Base-by-base conservation (phyloP, 2,888 invertebrate species). In the Bruchidius siliquastri region DNA sequence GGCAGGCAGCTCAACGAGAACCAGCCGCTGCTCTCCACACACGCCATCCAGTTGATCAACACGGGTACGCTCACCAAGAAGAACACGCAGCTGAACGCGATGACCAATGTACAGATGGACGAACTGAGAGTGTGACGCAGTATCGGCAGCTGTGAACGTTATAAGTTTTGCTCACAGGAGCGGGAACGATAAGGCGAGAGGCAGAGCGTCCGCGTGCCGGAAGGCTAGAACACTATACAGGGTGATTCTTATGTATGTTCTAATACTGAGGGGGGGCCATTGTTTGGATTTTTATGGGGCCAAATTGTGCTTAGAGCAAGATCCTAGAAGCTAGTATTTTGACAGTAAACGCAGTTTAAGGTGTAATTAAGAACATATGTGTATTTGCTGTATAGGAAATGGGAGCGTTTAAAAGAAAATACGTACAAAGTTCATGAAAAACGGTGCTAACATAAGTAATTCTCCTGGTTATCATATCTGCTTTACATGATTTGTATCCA, bases 51-150 rank as follows among this genome's bases (percentile, higher is more conserved):
- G 82, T 89, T 94, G 88, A 91, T 93, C 76, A 93, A 93, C 79
- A 93, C 93, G 70, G 92, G 90, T 73, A 93, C 94, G 0, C 83
- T 94, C 75, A 94, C 94, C 71, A 94, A 94, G 87, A 93, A 93
- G 86, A 92, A 92, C 82, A 90, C 90, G 21, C 91, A 91, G 80
- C 79, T 90, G 86, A 91, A 91, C 87, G 89, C 90, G 22, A 90
- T 91, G 82, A 79, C 78, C 71, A 87, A 84, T 86, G 87, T 85
- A 83, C 88, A 91, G 79, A 94, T 94, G 93, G 94, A 95, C 88
- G 94, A 94, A 87, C 83, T 94, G 87, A 88, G 94, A 75, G 94
- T 95, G 93, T 95, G 94, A 94, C 94, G 78, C 91, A 85, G 20
- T 77, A 71, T 75, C 49, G 49, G 49, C 13, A 13, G 18, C 13